Conservation (phyloP, 2,113 vertebrate species). For the Tonatia bakeri region DNA sequence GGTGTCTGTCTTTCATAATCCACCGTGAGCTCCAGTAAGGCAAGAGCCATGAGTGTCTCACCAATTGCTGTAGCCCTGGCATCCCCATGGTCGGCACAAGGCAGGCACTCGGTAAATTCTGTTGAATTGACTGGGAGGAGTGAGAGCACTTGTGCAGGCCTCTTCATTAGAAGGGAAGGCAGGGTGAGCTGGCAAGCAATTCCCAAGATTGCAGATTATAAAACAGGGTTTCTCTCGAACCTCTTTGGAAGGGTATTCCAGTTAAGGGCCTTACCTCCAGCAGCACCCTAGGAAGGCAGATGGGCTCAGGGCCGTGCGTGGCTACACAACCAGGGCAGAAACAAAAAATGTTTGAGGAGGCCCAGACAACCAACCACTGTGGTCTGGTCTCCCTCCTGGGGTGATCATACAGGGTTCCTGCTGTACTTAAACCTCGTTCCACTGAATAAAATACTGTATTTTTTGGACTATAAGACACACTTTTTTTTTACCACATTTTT, state of each 20-base stretch:
- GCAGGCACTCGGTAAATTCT: not conserved
- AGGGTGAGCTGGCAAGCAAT: not conserved
- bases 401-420: not conserved
- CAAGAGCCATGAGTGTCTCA: not conserved
- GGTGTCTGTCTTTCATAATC: not conserved
- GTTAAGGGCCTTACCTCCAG: not conserved
- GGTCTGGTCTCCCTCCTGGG: too few species aligned
- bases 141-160: not conserved
- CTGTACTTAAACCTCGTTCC: not conserved
- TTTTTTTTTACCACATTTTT: too few species aligned
- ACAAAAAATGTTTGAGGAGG: not conserved
- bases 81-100: not conserved
- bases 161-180: not conserved
- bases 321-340: not conserved
- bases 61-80: too few species aligned
- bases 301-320: not conserved
- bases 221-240: not conserved
- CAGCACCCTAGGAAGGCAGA: not conserved
- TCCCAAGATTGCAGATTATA: not conserved
- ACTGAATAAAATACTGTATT: not conserved
- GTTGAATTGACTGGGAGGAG: not conserved
- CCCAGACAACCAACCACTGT: not conserved
- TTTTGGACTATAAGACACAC: too few species aligned
- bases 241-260: not conserved
- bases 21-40: not conserved